phyloP scores from a whole-genome alignment of 2,888 invertebrate genomes.

The Melipona bicolor region DNA sequence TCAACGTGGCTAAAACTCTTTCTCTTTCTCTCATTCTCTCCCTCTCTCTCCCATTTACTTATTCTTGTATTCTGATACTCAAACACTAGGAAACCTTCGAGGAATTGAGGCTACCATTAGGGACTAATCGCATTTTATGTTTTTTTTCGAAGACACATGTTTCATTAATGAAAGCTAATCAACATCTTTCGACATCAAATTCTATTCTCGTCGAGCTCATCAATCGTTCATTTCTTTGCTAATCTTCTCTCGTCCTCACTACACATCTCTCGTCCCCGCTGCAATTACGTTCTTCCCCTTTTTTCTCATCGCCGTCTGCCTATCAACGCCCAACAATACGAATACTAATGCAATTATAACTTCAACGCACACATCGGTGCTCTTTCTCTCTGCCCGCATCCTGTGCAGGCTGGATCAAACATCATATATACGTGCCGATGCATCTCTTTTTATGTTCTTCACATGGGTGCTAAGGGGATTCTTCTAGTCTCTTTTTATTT shows the following conservation, averaged over 20 bases:
- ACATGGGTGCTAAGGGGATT: slow-evolving; percentile 34
- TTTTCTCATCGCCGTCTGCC: slow-evolving; percentile 11
- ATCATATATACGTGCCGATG: slow-evolving; percentile 7
- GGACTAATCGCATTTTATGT: slow-evolving; percentile 41
- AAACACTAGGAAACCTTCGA: slow-evolving; percentile 18
- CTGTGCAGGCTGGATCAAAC: slow-evolving; percentile 1
- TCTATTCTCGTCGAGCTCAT: slow-evolving; percentile 12
- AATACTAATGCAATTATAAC: slow-evolving; percentile 52
- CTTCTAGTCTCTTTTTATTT: slow-evolving; percentile 13
- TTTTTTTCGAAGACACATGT: background rate
- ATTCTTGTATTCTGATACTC: slow-evolving; percentile 2
- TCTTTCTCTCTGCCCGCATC: slow-evolving; percentile 22
- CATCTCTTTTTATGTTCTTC: slow-evolving; percentile 12
- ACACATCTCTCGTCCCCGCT: slow-evolving; percentile 7
- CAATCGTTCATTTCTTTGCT: slow-evolving; percentile 20
- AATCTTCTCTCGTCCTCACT: slow-evolving; percentile 8
- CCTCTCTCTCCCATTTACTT: background rate
- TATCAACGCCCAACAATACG: slow-evolving; percentile 4
- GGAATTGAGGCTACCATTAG: slow-evolving; percentile 10
- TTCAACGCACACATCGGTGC: slow-evolving; percentile 31
- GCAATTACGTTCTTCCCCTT: slow-evolving; percentile 26
- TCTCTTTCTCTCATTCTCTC: too few species aligned
- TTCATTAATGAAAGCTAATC: slow-evolving; percentile 38
- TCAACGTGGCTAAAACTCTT: slow-evolving; percentile 3
- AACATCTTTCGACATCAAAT: slow-evolving; percentile 10